phyloP scores from a whole-genome alignment of 1,140 invertebrate genomes.

The Octopus sinensis region DNA sequence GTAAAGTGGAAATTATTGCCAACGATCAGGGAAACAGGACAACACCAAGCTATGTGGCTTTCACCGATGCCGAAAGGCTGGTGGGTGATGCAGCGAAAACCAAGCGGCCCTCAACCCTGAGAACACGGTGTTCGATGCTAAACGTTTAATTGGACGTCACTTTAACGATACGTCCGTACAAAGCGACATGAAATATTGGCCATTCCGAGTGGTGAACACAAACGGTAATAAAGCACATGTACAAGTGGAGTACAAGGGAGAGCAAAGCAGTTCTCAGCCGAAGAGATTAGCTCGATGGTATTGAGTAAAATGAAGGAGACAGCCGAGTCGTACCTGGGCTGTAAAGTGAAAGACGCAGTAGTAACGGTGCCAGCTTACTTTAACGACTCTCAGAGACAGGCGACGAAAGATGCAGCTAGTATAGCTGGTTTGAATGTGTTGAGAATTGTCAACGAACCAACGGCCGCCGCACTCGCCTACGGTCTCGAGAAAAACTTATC shows the following conservation, averaged over 20 bases:
- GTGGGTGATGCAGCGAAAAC: conserved; percentile 75
- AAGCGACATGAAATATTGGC: conserved; percentile 67
- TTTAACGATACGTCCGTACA: conserved; percentile 85
- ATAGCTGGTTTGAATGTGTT: too few species aligned
- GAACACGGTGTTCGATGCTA: conserved; percentile 85
- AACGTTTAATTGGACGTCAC: conserved; percentile 84
- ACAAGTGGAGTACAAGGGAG: conserved; percentile 71
- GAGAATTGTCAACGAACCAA: too few species aligned
- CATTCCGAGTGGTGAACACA: conserved; percentile 68
- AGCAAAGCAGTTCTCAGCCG: too few species aligned
- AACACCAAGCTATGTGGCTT: conserved; percentile 86
- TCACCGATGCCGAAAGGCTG: conserved; percentile 79
- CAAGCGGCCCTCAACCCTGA: conserved; percentile 76
- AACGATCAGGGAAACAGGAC: conserved; percentile 92
- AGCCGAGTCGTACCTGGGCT: too few species aligned
- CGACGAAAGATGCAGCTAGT: too few species aligned
- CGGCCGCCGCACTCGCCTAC: too few species aligned
- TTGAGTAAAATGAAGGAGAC: too few species aligned
- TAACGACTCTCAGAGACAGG: too few species aligned
- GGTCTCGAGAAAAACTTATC: too few species aligned
- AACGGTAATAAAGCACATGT: conserved; percentile 68
- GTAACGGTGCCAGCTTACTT: too few species aligned
- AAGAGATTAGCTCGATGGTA: too few species aligned
- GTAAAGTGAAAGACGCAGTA: too few species aligned
- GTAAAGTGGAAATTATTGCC: conserved; percentile 85